Evolutionary conservation across 1,140 invertebrate species (phyloP).

Genomic region (Chironomus tepperi): DNA sequence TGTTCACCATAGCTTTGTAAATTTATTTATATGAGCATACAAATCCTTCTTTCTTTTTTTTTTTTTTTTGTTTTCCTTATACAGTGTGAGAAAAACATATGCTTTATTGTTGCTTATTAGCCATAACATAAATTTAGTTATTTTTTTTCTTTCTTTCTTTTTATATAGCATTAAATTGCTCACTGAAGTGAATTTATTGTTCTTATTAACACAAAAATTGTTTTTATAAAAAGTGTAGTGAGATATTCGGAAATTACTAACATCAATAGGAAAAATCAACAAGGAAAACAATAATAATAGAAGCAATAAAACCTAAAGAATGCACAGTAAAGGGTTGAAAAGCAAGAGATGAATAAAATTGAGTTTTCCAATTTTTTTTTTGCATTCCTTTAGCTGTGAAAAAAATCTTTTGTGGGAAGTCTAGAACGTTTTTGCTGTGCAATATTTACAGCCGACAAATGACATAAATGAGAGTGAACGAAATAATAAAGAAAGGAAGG

Average conservation of each 20-base stretch:
- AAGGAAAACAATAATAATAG: neutral
- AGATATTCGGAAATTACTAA: neutral
- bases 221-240: neutral
- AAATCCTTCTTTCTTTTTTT: neutral
- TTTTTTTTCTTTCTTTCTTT: neutral
- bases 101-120: constrained; percentile 22
- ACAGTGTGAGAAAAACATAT: constrained; percentile 20
- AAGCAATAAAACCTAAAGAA: neutral
- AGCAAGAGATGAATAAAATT: neutral
- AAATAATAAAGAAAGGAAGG: too few relatives aligned
- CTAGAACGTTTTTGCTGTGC: neutral
- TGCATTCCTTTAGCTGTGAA: neutral
- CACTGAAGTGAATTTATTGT: constrained; percentile 17
- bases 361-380: constrained; percentile 11
- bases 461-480: neutral
- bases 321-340: neutral
- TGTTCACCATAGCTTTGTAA: neutral
- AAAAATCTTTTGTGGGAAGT: neutral
- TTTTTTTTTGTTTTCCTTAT: neutral
- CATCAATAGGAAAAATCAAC: neutral
- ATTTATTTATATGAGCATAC: too few relatives aligned
- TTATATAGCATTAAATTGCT: constrained; percentile 4
- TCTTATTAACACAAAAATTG: neutral
- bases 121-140: constrained; percentile 18
- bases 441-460: neutral